These are phyloP conservation scores for Uropsilus gracilis DNA, from an alignment of 2,113 vertebrate genomes.

Conservation along the genomic window DNA sequence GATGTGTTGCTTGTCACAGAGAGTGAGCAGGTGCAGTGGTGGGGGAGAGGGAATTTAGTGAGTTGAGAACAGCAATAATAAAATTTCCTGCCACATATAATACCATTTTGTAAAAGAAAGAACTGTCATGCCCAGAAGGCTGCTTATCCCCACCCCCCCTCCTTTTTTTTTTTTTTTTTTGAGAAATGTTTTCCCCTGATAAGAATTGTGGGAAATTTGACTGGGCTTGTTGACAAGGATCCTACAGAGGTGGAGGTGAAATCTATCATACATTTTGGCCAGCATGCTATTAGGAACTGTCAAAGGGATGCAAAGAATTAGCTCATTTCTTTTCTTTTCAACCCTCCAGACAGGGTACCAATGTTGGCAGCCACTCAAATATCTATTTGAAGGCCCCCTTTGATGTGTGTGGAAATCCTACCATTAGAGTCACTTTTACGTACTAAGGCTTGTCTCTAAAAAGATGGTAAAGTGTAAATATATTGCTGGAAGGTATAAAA, in stretches of 20 bases:
- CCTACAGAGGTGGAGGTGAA: background rate
- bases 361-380: background rate
- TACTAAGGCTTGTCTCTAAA: constrained; percentile 19
- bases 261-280: background rate
- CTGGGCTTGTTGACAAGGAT: background rate
- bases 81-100: background rate
- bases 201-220: background rate
- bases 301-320: background rate
- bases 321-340: background rate
- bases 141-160: background rate
- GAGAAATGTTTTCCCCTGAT: background rate
- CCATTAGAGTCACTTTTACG: background rate
- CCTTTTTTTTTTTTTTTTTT: background rate
- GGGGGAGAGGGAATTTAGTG: background rate
- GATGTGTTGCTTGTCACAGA: background rate
- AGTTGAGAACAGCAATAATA: background rate
- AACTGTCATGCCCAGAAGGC: background rate
- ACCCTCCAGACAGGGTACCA: background rate
- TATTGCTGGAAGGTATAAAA: background rate
- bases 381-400: background rate
- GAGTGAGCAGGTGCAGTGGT: background rate
- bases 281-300: background rate
- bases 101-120: background rate
- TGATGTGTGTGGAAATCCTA: background rate
- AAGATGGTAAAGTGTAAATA: background rate